Conservation (phyloP, 2,888 invertebrate genomes). For the Synanthedon myopaeformis region DNA sequence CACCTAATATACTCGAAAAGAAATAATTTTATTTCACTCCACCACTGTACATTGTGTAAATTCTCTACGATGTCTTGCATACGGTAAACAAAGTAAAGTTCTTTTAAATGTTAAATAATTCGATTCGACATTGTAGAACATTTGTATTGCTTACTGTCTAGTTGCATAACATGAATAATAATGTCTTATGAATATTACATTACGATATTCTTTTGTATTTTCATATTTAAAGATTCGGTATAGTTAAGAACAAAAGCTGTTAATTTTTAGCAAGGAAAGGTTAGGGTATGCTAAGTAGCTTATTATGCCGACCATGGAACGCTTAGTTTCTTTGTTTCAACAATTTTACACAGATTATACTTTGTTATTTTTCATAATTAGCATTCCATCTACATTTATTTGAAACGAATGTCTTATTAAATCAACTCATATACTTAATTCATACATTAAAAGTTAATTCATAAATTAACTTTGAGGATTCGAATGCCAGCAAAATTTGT, state of each 20-base stretch:
- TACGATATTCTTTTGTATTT: constrained; percentile 10
- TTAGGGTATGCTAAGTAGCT: constrained; percentile 6
- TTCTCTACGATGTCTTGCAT: too few relatives aligned
- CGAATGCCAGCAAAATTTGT: too few relatives aligned
- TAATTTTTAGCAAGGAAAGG: constrained; percentile 5
- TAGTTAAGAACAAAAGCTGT: constrained; percentile 2
- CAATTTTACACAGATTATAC: not conserved
- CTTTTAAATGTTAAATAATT: not conserved
- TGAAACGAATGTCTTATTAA: too few relatives aligned
- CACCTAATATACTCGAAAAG: too few relatives aligned
- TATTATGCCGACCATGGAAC: not conserved
- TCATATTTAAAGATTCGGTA: not conserved
- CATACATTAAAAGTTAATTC: too few relatives aligned
- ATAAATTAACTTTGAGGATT: too few relatives aligned
- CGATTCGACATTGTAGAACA: constrained; percentile 3
- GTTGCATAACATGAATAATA: constrained; percentile 13
- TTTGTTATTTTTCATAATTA: not conserved
- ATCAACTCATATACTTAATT: too few relatives aligned
- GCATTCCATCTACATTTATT: constrained; percentile 1
- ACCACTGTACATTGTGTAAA: too few relatives aligned
- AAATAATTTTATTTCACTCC: too few relatives aligned
- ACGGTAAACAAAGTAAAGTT: too few relatives aligned
- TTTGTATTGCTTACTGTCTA: constrained; percentile 8
- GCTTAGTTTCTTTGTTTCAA: not conserved
- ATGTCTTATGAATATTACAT: constrained; percentile 10